Conservation (phyloP, 1,140 invertebrate species). For the Limonius californicus region DNA sequence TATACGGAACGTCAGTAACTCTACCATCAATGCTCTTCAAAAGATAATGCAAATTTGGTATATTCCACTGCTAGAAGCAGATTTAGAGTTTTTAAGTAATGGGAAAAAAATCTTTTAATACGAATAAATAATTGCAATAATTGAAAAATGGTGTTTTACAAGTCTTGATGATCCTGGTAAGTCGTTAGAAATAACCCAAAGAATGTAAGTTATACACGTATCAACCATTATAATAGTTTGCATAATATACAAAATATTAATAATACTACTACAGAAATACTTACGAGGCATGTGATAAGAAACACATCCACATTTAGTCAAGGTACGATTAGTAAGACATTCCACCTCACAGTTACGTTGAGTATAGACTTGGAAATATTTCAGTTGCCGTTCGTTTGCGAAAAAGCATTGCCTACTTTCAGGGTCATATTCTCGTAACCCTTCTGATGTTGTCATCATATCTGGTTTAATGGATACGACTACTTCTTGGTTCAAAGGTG, state of each 20-base stretch:
- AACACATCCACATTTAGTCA: conserved; percentile 60
- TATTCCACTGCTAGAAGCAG: no score
- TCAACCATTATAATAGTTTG: not conserved
- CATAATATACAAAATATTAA: not conserved
- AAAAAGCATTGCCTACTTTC: conserved; percentile 58
- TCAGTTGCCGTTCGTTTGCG: conserved; percentile 52
- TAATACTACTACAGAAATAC: no score
- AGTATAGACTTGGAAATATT: conserved; percentile 66
- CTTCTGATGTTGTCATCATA: conserved; percentile 58
- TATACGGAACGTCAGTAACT: no score
- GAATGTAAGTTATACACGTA: no score
- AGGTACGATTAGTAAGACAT: conserved; percentile 71
- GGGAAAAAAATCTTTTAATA: not conserved
- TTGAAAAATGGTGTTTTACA: not conserved
- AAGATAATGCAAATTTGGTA: no score
- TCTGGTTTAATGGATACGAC: conserved; percentile 54
- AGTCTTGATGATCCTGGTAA: not conserved
- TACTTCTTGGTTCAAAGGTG: conserved; percentile 54
- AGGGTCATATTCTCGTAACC: conserved; percentile 52
- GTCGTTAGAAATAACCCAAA: not conserved
- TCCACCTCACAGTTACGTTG: conserved; percentile 73
- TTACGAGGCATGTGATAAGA: conserved; percentile 66
- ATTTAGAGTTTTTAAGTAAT: not conserved
- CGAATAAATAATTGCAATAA: not conserved
- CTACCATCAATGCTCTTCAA: no score